Conservation (phyloP, 2,888 invertebrate species). For the Camptogramma bilineatum region DNA sequence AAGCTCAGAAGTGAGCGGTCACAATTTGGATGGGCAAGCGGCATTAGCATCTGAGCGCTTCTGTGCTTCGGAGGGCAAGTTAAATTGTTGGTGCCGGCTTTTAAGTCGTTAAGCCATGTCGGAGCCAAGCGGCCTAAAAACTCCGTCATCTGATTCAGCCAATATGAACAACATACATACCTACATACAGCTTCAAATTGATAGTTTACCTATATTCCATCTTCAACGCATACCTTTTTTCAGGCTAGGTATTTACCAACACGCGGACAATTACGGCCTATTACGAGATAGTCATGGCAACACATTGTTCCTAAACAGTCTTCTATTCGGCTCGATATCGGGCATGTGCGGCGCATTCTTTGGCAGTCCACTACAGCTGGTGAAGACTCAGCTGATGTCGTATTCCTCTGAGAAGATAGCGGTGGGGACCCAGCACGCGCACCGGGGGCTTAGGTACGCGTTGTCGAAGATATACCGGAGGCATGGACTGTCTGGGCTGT, state of each 20-base stretch:
- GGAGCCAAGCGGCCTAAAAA: too few relatives aligned
- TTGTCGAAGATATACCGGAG: conserved; percentile 85
- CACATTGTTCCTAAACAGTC: conserved; percentile 88
- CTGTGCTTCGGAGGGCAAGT: too few relatives aligned
- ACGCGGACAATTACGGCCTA: conserved; percentile 88
- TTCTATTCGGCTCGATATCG: conserved; percentile 90
- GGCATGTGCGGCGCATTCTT: conserved; percentile 91
- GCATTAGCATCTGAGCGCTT: too few relatives aligned
- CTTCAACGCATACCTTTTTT: conserved; percentile 44
- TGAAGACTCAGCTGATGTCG: conserved; percentile 95
- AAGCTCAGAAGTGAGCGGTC: too few relatives aligned
- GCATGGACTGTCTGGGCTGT: conserved; percentile 85
- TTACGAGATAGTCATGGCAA: conserved; percentile 87
- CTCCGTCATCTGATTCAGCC: too few relatives aligned
- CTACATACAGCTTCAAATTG: too few relatives aligned
- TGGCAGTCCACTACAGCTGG: conserved; percentile 95
- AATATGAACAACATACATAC: too few relatives aligned
- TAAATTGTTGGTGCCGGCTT: too few relatives aligned
- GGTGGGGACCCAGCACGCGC: conserved; percentile 94
- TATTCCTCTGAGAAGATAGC: conserved; percentile 91
- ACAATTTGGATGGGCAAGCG: too few relatives aligned
- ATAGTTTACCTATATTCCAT: too few relatives aligned
- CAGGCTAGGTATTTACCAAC: conserved; percentile 91
- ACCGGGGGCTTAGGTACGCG: conserved; percentile 88
- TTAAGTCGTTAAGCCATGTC: too few relatives aligned